Percentiles rank a stretch among this genome's conserved stretches.
Evolutionary conservation across 1,140 invertebrate genomes (phyloP).

Genomic region (Chrysoperla carnea): DNA sequence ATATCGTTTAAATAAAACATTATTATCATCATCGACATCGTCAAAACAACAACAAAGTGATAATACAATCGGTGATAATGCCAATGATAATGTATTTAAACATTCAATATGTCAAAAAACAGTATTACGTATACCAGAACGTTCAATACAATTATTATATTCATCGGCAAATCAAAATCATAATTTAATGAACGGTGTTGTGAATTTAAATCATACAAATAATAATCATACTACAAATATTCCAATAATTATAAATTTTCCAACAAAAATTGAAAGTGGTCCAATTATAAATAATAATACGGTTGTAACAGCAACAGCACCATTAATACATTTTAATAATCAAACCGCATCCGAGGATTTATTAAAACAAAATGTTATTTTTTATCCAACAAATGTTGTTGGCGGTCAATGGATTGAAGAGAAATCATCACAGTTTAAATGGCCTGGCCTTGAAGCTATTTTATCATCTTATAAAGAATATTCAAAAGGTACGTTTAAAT

Average conservation of each 20-base stretch:
- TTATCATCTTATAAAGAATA: constrained; percentile 13
- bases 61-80: neutral
- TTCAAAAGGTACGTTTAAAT: constrained; percentile 11
- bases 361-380: neutral
- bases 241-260: neutral
- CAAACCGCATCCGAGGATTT: neutral
- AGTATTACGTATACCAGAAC: neutral
- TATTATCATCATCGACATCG: neutral
- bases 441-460: constrained; percentile 15
- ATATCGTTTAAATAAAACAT: no score
- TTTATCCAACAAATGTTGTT: no score
- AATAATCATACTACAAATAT: neutral
- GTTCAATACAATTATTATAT: neutral
- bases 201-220: neutral
- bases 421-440: constrained; percentile 2
- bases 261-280: neutral
- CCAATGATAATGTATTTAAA: no score
- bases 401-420: no score
- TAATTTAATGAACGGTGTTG: neutral
- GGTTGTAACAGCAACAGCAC: neutral
- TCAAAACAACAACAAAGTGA: neutral
- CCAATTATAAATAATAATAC: neutral
- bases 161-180: neutral
- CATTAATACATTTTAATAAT: neutral
- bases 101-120: neutral